Base-by-base conservation (phyloP, 2,888 invertebrate genomes). In the Eueremaeus valkanovi region DNA sequence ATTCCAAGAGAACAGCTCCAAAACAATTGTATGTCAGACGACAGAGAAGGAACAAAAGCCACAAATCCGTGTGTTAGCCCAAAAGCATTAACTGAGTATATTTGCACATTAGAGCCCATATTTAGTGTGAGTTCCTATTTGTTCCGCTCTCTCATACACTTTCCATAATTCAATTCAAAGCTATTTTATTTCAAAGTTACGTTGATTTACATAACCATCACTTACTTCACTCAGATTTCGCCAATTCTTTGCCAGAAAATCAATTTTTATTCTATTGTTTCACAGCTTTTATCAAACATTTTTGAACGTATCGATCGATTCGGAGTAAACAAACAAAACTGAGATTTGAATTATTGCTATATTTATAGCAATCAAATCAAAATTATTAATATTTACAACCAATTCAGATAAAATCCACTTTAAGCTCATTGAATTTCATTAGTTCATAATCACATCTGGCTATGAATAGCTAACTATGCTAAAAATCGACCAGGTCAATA, bases 61-160 rank as follows among this genome's bases (percentile, higher is more conserved):
- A 63, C 0, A 40, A 68, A 68, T 24, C 42, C 68, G 18, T 68
- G n/a, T n/a, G n/a, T n/a, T n/a, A 13, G 16, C 9, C 3, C 24
- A 18, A 68, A 40, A 33, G 40, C 33, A 31, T 33, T 45, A 45
- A 45, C 3, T 16, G 16, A 45, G 45, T 45, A 45, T 45, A 45
- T 40, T 68, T 68, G 33, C 42, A 68, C 68, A 68, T 68, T 40
- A 68, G 21, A 40, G 36, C 24, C 68, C n/a, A 40, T 68, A 68
- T 40, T 68, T 68, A 40, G 40, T 5, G n/a, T 27, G 29, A 63
- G 18, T 24, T 40, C 11, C 11, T 68, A 27, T 68, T 68, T 68
- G 68, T 68, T 68, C 68, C 68, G 63, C 36, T 63, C 68, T 40
- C 21, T 68, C 24, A 21, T 16, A 33, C 61, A 63, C 61, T 42